Base-by-base conservation (phyloP, 2,888 invertebrate species). In the Drosophila dives region DNA sequence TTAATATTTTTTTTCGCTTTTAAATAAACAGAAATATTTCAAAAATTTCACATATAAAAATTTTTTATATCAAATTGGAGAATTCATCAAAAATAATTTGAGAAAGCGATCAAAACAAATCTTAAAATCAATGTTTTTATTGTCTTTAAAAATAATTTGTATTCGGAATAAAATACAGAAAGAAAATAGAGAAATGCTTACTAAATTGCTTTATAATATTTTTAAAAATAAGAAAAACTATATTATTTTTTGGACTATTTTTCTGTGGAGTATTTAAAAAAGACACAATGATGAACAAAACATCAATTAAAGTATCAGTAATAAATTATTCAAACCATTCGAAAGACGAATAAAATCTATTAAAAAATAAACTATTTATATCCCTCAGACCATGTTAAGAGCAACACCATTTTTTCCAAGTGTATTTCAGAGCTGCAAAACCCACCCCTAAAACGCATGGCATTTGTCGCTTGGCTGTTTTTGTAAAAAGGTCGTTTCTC, bases 381-480 rank as follows among this genome's bases (percentile, higher is more conserved):
- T 42, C 1, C 20, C 33, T 8, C 7, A 38, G 10, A 36, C 12
- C n/a, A 45, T n/a, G 7, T 48, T 12, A 33, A 33, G 6, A 6
- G 23, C n/a, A 20, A 2, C 42, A 32, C 32, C 3, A 54, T 38
- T 42, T 64, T 78, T 26, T 58, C 4, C 20, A 64, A 65, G 80
- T 77, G 77, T 48, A 69, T 33, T 45, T 23, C 29, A 26, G 54
- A 26, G 45, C 64, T 55, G 40, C 50, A 48, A 49, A 83, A 88
- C 56, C 72, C 83, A 88, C 90, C 90, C 85, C 69, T 59, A 64
- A 62, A 55, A 34, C n/a, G 2, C 51, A 55, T 48, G 40, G 53
- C 59, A 49, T 62, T 60, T 53, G 64, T 48, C 65, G 65, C 55
- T 67, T 23, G 7, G 50, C 33, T 33, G 54, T 48, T 34, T 64